Base-by-base conservation (phyloP, 2,888 invertebrate species). In the Thymelicus lineola region DNA sequence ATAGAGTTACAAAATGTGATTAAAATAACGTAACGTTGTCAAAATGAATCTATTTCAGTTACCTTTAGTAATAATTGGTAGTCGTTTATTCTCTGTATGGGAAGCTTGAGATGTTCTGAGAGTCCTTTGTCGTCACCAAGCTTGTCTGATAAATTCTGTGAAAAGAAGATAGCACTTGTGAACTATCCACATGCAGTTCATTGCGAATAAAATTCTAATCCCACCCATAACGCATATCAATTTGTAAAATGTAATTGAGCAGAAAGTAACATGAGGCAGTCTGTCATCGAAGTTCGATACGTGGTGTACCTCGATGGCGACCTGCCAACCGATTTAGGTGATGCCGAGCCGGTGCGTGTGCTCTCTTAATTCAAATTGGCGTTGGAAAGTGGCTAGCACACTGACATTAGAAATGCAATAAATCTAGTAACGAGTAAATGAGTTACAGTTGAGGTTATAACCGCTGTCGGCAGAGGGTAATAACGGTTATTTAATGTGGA, bases 41-140 rank as follows among this genome's bases (percentile, higher is more conserved):
- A 9, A 0, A 14, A 4, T 14, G 3, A 36, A 35, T 57, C 14
- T 57, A 42, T 53, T 36, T 36, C 0, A 42, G 1, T 72, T 73
- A 98, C 98, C 97, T 98, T 98, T 77, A 99, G 95, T 74, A 98
- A 96, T 82, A 98, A 96, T 93, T 98, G 98, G 91, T 98, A 98
- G 95, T 98, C 98, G 96, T 98, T 98, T 89, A 98, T 98, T 87
- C 98, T 96, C 94, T 98, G 98, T 85, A 98, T 97, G 80, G 98
- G 98, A 82, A 98, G 96, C 93, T 98, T 97, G 80, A 98, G 95
- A 94, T 98, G 98, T 91, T 98, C 98, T 82, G 96, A 95, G 82
- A 98, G 95, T 80, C 96, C 96, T 93, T 98, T 98, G 89, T 98
- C 98, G 96, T 98, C 98, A 82, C 96, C 96, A 83, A 97, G 95